Conservation (phyloP, 1,140 invertebrate species). For the Euglossa dilemma region DNA sequence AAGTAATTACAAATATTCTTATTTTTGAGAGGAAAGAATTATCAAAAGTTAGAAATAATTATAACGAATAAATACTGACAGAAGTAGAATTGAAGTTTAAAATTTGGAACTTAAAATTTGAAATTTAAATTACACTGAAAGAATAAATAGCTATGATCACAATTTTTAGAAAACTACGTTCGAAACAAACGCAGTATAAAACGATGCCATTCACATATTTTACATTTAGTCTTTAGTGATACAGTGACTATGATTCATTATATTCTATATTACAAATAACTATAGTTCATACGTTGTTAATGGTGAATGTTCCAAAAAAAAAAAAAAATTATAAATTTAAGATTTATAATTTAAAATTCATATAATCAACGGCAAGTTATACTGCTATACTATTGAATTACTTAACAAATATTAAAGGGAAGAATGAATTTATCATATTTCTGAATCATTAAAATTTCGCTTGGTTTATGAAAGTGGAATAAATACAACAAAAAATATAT, state of each 20-base stretch:
- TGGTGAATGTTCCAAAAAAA: slow-evolving; percentile 16
- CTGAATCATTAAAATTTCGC: slow-evolving; percentile 32
- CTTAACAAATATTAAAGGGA: slow-evolving; percentile 15
- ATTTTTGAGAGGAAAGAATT: background rate
- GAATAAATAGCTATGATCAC: background rate
- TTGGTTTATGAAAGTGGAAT: slow-evolving; percentile 34
- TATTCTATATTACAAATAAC: background rate
- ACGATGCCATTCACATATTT: background rate
- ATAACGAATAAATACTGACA: background rate
- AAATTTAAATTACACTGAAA: background rate
- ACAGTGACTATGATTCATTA: slow-evolving; percentile 19
- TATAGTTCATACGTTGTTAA: slow-evolving; percentile 17
- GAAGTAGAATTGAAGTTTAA: background rate
- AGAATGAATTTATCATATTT: slow-evolving; percentile 22
- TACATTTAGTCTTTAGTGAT: background rate
- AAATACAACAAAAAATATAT: slow-evolving; percentile 50
- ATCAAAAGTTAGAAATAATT: background rate
- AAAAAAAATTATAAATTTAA: slow-evolving; percentile 27
- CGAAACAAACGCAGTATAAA: background rate
- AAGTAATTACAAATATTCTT: background rate
- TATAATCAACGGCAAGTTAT: slow-evolving; percentile 41
- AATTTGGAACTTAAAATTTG: slow-evolving; percentile 1
- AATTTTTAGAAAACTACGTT: background rate
- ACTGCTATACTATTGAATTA: slow-evolving; percentile 17
- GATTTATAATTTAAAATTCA: slow-evolving; percentile 34